These are phyloP conservation scores for Cotesia typhae DNA, from an alignment of 1,140 invertebrate genomes.

Conservation along the genomic window DNA sequence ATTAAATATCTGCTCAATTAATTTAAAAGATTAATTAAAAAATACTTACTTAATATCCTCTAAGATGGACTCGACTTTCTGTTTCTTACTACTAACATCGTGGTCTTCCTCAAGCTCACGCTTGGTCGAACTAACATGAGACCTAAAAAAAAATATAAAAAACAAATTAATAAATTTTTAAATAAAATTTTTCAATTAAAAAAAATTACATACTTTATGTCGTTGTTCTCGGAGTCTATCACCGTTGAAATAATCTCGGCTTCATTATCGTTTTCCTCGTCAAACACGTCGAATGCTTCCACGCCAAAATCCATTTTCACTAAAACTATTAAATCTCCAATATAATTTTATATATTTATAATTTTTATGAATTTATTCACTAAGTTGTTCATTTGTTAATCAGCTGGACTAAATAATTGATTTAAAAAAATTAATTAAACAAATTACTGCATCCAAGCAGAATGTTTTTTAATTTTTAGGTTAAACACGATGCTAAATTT, in stretches of 20 bases:
- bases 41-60: constrained; percentile 60
- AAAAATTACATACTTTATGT: constrained; percentile 19
- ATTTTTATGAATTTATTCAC: too few relatives aligned
- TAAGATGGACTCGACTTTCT: constrained; percentile 52
- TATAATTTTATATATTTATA: too few relatives aligned
- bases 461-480: too few relatives aligned
- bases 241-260: constrained; percentile 38
- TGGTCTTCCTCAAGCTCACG: constrained; percentile 46
- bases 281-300: constrained; percentile 69
- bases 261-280: constrained; percentile 54
- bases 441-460: too few relatives aligned
- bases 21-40: not conserved
- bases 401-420: too few relatives aligned
- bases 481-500: too few relatives aligned
- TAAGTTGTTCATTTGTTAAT: too few relatives aligned
- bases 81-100: constrained; percentile 39
- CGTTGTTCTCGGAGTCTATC: constrained; percentile 4
- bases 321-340: too few relatives aligned
- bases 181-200: not conserved
- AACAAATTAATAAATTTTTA: not conserved
- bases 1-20: too few relatives aligned
- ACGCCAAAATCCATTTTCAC: constrained; percentile 49
- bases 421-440: too few relatives aligned
- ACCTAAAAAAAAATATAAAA: constrained; percentile 2
- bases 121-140: constrained; percentile 34